These are phyloP conservation scores for Geotrupes spiniger DNA, from an alignment of 2,888 invertebrate species.

Conservation along the genomic window DNA sequence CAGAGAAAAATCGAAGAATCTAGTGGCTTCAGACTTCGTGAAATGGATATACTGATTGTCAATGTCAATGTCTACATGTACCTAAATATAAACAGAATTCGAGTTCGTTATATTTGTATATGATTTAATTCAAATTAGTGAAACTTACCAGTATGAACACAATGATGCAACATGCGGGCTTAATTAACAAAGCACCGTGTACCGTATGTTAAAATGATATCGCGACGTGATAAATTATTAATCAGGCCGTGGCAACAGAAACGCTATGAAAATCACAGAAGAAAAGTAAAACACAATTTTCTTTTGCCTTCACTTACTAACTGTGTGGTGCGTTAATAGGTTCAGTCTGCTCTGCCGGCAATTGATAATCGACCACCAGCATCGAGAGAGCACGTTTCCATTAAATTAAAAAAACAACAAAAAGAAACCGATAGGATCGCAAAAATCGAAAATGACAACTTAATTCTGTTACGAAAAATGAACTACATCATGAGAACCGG, in stretches of 20 bases:
- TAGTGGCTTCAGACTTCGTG: too few species aligned
- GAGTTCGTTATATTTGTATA: too few species aligned
- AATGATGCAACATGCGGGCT: too few species aligned
- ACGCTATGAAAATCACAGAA: conserved; percentile 65
- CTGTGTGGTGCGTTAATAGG: conserved; percentile 45
- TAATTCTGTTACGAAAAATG: conserved; percentile 65
- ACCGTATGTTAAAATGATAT: conserved; percentile 56
- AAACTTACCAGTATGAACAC: too few species aligned
- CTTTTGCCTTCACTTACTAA: neutral
- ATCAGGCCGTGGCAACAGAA: conserved; percentile 69
- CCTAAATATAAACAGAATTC: too few species aligned
- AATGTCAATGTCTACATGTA: too few species aligned
- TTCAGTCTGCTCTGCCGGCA: conserved; percentile 63
- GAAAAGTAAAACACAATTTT: conserved; percentile 54
- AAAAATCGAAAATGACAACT: conserved; percentile 67
- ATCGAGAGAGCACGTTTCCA: conserved; percentile 62
- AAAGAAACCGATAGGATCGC: conserved; percentile 64
- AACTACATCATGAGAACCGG: conserved; percentile 64
- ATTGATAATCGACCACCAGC: conserved; percentile 66
- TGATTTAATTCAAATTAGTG: too few species aligned
- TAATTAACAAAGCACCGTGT: too few species aligned
- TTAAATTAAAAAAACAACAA: conserved; percentile 68
- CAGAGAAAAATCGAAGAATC: too few species aligned
- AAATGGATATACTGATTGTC: too few species aligned
- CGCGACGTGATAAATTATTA: conserved; percentile 67